phyloP scores from a whole-genome alignment of 2,888 invertebrate genomes.

The Ditylenchus weischeri region DNA sequence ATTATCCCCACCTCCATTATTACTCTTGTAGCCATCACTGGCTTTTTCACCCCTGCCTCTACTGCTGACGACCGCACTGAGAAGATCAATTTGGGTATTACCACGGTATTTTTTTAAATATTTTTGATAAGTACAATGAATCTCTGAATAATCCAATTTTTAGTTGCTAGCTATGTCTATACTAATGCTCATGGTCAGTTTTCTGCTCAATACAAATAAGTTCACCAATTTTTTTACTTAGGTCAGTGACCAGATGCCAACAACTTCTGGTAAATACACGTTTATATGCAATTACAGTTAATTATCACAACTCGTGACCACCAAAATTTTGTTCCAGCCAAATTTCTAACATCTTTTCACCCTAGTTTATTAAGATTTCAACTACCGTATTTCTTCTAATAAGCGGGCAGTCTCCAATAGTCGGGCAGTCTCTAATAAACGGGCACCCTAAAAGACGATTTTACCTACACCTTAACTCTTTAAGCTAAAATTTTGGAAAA shows the following conservation, averaged over 20 bases:
- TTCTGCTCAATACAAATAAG: no score
- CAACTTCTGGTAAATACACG: not conserved
- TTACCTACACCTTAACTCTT: no score
- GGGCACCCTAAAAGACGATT: no score
- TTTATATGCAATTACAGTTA: no score
- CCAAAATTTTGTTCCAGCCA: no score
- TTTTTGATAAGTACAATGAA: not conserved
- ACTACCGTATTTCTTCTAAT: no score
- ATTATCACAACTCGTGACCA: no score
- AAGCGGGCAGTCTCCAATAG: no score
- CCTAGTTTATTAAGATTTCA: no score
- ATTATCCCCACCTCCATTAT: constrained; percentile 62
- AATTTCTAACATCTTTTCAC: no score
- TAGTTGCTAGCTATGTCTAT: constrained; percentile 61
- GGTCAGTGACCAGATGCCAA: constrained; percentile 19
- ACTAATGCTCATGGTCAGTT: constrained; percentile 62
- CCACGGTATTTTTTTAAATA: constrained; percentile 31
- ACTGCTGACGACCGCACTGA: constrained; percentile 59
- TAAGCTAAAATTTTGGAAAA: no score
- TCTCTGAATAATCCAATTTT: constrained; percentile 10
- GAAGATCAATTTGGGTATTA: constrained; percentile 55
- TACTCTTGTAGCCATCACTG: constrained; percentile 60
- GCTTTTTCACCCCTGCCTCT: constrained; percentile 62
- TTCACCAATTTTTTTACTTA: constrained; percentile 46
- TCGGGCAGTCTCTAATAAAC: no score